Base-by-base conservation (phyloP, 2,113 vertebrate genomes). In the Platanista minor region DNA sequence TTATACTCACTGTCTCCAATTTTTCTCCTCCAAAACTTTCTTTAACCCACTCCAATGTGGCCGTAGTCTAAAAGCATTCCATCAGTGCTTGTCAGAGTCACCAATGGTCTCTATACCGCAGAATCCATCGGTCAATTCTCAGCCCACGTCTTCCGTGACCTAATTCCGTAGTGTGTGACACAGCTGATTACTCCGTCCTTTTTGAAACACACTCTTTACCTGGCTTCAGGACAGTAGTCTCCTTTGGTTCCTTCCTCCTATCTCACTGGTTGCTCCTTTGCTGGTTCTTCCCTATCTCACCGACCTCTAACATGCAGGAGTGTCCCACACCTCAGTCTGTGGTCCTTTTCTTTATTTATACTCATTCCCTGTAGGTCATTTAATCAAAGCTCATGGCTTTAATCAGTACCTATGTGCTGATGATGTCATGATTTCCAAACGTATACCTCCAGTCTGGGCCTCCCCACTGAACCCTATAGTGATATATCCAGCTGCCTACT, bases 1-100 rank as follows among this genome's bases (percentile, higher is more conserved):
- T 81, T 87, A 87, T 74, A 31, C 33, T 94, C 43, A 49, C 14
- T 29, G 21, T 87, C 46, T 75, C 81, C 31, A 88, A 71, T 78
- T 89, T 85, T 81, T 86, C 27, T 86, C 46, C 13, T 83, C 14
- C 5, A 14, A 75, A 59, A 54, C 1, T 31, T 33, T 67, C 39
- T 46, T 74, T 91, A 81, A 61, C 23, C 20, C 33, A 66, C 7
- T 59, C 62, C 33, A 46, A 29, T 20, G 57, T 75, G 31, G 59
- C 5, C 75, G 23, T 15, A 33, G 18, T 59, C 59, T 87, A 36
- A 74, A 25, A 31, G 11, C 31, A 75, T 59, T 80, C 80, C 49
- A 74, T 39, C 23, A 8, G 57, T 49, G 43, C 57, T 59, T 75
- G 39, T 41, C 27, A n/a, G 64, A 80, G 66, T 74, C 12, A 61